Conservation (phyloP, 2,113 vertebrate species). For the Semicossyphus pulcher region DNA sequence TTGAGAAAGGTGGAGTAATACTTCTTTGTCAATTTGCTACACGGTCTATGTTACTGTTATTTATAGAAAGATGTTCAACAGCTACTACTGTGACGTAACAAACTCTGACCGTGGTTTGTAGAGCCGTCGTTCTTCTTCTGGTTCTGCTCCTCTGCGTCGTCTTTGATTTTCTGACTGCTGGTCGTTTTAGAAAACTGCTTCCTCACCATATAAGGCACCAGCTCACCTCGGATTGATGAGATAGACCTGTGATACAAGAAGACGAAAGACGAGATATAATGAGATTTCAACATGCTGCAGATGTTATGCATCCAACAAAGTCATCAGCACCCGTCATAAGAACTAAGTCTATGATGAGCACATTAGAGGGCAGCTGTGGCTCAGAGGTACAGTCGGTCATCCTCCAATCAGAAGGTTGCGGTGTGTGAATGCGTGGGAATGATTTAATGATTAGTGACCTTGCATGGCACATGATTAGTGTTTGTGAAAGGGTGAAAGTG, state of each 20-base stretch:
- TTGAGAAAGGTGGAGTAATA: neutral
- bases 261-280: neutral
- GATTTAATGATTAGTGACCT: too few relatives aligned
- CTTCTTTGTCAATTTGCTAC: neutral
- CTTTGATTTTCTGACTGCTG: constrained; percentile 81
- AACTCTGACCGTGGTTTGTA: constrained; percentile 59
- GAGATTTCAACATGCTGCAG: neutral
- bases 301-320: too few relatives aligned
- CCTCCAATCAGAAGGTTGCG: too few relatives aligned
- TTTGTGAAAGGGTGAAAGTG: too few relatives aligned
- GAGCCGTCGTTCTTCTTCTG: constrained; percentile 86
- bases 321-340: neutral
- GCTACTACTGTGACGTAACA: neutral
- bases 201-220: constrained; percentile 94
- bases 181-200: constrained; percentile 92
- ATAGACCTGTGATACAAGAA: constrained; percentile 85
- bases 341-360: too few relatives aligned
- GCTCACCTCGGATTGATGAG: constrained; percentile 93
- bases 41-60: neutral
- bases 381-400: too few relatives aligned
- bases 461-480: too few relatives aligned
- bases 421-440: too few relatives aligned
- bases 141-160: constrained; percentile 87
- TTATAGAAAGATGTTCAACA: neutral
- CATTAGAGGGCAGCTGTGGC: too few relatives aligned